Base-by-base conservation (phyloP, 2,113 vertebrate species). In the Zeus faber region DNA sequence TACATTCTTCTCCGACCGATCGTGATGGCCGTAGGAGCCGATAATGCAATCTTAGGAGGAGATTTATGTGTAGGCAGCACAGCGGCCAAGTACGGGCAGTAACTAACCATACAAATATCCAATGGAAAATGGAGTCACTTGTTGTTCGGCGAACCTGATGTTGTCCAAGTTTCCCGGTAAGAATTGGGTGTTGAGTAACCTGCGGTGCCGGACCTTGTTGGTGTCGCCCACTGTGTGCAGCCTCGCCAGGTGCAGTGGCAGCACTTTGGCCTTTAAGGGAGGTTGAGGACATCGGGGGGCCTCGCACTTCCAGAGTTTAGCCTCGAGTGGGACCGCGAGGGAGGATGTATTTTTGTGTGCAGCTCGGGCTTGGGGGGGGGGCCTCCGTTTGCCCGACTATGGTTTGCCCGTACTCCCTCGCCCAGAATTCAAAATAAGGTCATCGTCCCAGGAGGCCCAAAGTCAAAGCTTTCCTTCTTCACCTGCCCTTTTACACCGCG, bases 381-480 rank as follows among this genome's bases (percentile, higher is more conserved):
- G 87, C 72, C 75, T 76, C 68, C 67, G 85, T n/a, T 66, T 76
- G 67, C 81, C 78, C 66, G 78, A 83, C 85, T 86, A 81, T 76
- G 62, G 58, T 54, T 62, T 61, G 67, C 65, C 52, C 61, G 43
- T 41, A 77, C 77, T 77, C 55, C 67, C 56, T 63, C 70, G 79
- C 82, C 89, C 84, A 87, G 90, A 91, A 89, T 93, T 91, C 88
- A 85, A 89, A 91, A 93, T 90, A 90, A 92, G 91, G 89, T 91
- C 88, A 85, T 76, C 77, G 71, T 79, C 89, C 86, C 86, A 55
- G 90, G 87, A 85, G 90, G 90, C 74, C 82, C 72, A 69, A 74
- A 76, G 41, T 92, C 94, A 91, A 91, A 93, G 88, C 84, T 58
- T 74, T 16, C 67, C 43, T 74, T 77, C 84, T 70, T 76, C 75